Evolutionary conservation across 2,888 invertebrate genomes (phyloP), one percentile per base, ranked within the genome.

Genomic region (Sisyra terminalis): DNA sequence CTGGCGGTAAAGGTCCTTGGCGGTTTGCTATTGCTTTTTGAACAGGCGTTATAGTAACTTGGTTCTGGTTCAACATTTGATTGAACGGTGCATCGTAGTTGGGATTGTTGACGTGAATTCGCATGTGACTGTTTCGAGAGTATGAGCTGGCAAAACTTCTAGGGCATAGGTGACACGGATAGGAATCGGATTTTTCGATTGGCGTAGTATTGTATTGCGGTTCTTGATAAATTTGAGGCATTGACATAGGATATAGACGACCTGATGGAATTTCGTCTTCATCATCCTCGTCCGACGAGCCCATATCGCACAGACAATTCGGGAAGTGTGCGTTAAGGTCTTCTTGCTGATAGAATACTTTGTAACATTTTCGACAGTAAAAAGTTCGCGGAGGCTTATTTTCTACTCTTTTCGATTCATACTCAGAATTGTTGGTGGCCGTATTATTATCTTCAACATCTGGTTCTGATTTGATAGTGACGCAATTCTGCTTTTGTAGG

Each of bases 111-210:
- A 29, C 29, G 10, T 43, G 43, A n/a, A 43, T 24, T 8, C 43
- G 16, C 43, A 43, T 43, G n/a, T 43, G 43, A 29, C 43, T 43
- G 13, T 43, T 43, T 9, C 43, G 43, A 37, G 43, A 16, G n/a
- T 43, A 18, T 16, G 15, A 17, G 8, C 29, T 38, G 7, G 34
- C 11, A 15, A 43, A 43, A 29, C 14, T 15, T 29, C 17, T 10
- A 14, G 30, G 31, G 16, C 40, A 40, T 15, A 40, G 17, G 9
- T 18, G 17, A 18, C 37, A 37, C 17, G 17, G 18, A 17, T 17
- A 37, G 16, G 18, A 6, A 6, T 32, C 37, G n/a, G 11, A 18
- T 11, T 18, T 37, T 16, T 16, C 11, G 14, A 18, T 11, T 17
- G 37, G 37, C 11, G 17, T 16, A 7, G 36, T 16, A 4, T 36